Evolutionary conservation across 2,888 invertebrate species (phyloP).

Genomic region (Aleiodes leptofemur): DNA sequence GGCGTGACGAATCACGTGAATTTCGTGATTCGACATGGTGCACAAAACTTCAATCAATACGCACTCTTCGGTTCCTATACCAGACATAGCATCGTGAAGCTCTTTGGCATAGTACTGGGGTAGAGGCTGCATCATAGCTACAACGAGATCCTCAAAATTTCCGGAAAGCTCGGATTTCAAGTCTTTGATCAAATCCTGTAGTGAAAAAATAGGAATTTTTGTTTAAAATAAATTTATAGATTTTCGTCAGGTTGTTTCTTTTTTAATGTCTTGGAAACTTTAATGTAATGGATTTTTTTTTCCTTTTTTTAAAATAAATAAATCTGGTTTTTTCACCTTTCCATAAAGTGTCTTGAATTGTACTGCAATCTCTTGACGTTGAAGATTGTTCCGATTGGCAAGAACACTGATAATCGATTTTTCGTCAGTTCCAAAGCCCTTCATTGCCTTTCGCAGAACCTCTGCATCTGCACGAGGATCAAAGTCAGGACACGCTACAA

Average conservation of each 20-base stretch:
- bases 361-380: slow-evolving; percentile 78
- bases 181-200: slow-evolving; percentile 76
- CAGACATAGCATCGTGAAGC: slow-evolving; percentile 78
- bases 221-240: too few species aligned
- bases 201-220: slow-evolving; percentile 11
- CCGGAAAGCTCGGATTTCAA: slow-evolving; percentile 79
- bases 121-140: slow-evolving; percentile 79
- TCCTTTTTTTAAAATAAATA: too few species aligned
- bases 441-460: slow-evolving; percentile 79
- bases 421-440: slow-evolving; percentile 81
- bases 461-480: slow-evolving; percentile 77
- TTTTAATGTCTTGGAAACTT: too few species aligned
- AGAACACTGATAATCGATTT: slow-evolving; percentile 79
- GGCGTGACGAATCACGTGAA: slow-evolving; percentile 75
- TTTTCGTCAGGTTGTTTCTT: too few species aligned
- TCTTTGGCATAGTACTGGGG: slow-evolving; percentile 79
- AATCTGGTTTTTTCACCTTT: slow-evolving; percentile 77
- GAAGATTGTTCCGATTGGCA: slow-evolving; percentile 78
- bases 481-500: slow-evolving; percentile 73
- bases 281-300: too few species aligned
- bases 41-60: slow-evolving; percentile 79
- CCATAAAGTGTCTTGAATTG: slow-evolving; percentile 82
- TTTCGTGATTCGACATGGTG: slow-evolving; percentile 78
- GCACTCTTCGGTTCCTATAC: slow-evolving; percentile 79
- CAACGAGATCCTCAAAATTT: slow-evolving; percentile 77